Percentiles rank a stretch among this genome's conserved stretches.
Conservation (phyloP, 2,888 invertebrate genomes). For the Leucania comma region DNA sequence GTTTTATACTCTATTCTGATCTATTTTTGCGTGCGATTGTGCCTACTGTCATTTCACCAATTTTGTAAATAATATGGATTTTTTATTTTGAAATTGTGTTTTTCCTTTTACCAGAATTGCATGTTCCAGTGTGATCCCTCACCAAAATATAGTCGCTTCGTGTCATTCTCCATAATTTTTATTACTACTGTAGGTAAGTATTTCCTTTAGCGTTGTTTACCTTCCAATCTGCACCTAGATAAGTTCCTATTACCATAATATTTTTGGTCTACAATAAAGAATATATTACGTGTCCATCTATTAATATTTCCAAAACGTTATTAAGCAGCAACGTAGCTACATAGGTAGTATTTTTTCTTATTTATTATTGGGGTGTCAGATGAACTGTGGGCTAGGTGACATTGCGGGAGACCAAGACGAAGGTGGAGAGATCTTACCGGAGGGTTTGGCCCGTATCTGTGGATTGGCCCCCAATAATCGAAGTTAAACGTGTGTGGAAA, state of each 20-base stretch:
- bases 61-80: conserved; percentile 48
- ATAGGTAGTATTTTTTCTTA: neutral
- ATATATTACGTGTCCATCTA: neutral
- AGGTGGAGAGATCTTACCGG: too few species aligned
- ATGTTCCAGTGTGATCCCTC: conserved; percentile 74
- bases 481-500: too few species aligned
- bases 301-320: neutral
- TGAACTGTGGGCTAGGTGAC: too few species aligned
- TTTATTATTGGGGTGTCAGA: too few species aligned
- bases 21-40: neutral
- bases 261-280: too few species aligned
- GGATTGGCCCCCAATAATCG: too few species aligned
- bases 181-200: conserved; percentile 47
- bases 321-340: neutral
- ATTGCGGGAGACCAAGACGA: too few species aligned
- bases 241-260: too few species aligned
- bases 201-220: neutral
- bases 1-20: neutral
- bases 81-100: conserved; percentile 33
- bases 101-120: conserved; percentile 74
- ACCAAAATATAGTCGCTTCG: conserved; percentile 55
- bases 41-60: neutral
- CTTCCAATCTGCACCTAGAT: neutral
- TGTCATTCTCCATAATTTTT: conserved; percentile 39
- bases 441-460: too few species aligned